These are phyloP conservation scores for Gambusia yucatana DNA, from an alignment of 2,797 vertebrate genomes.

Conservation along the genomic window DNA sequence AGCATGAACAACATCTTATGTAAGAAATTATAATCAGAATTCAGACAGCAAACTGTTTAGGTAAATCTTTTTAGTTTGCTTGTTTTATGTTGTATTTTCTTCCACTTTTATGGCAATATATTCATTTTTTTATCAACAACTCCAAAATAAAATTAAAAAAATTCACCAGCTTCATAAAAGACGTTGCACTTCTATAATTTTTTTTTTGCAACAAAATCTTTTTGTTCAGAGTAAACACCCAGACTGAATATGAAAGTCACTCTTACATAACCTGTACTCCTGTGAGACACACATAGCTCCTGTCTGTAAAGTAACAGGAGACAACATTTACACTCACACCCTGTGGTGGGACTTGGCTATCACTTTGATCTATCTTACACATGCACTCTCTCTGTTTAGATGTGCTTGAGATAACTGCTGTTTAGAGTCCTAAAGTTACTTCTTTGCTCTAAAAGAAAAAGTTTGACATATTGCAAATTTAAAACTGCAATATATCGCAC, in stretches of 20 bases:
- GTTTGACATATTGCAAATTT: not conserved
- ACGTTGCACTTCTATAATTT: not conserved
- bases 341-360: not conserved
- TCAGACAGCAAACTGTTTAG: not conserved
- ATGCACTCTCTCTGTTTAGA: not conserved
- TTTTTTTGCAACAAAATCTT: not conserved
- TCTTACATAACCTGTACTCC: conserved; percentile 31
- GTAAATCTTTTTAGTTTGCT: not conserved
- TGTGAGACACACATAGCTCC: not conserved
- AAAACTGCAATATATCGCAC: not conserved
- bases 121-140: not conserved
- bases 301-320: not conserved
- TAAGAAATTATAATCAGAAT: not conserved
- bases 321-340: not conserved
- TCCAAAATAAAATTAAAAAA: not conserved
- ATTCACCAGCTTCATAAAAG: not conserved
- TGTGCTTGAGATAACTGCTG: not conserved
- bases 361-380: not conserved
- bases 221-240: conserved; percentile 12
- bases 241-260: conserved; percentile 1
- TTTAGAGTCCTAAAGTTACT: not conserved
- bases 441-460: not conserved
- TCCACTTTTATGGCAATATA: not conserved
- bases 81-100: not conserved
- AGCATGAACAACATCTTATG: not conserved